Base-by-base conservation (phyloP, 2,888 invertebrate genomes). In the Polymixis flavicincta region DNA sequence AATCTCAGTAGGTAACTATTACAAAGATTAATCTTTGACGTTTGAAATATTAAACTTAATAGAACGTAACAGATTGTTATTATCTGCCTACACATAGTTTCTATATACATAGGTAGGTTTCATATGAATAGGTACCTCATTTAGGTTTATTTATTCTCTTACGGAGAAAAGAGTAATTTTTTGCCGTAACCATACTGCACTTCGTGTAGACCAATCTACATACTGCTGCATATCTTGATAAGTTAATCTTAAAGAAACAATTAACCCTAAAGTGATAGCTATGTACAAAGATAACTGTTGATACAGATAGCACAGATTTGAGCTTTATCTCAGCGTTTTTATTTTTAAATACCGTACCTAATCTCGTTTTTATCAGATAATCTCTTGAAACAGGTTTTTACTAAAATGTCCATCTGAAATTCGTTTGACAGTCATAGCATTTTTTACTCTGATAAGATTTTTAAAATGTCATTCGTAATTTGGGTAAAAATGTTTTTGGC, bases 341-440 rank as follows among this genome's bases (percentile, higher is more conserved):
- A 59, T 80, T 75, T 70, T 67, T 66, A 74, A 80, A 79, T 69
- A 66, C 19, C 28, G 57, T 22, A 63, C 45, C 37, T 70, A 59
- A 75, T 67, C 52, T 37, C 19, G 55, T 61, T 60, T 55, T 76
- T 68, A 69, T 60, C 76, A 52, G 71, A 81, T 69, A 82, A 76
- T 68, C 68, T 76, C 52, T 66, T 48, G 14, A 68, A 81, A 76
- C 68, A 65, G 71, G 60, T 60, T 82, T 55, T 66, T 48, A 28
- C 37, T 65, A 22, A 69, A 80, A 71, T 61, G 52, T 13, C 55
- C 63, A 50, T 68, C 64, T 71, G 22, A 65, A 80, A 60, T 76
- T 65, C 25, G 50, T 76, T 80, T 75, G 55, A 50, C 78, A 71
- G 28, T 60, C 37, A 13, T 71, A 68, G 54, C 65, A 57, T 22